Evolutionary conservation across 2,888 invertebrate genomes (phyloP).

Genomic region (Allophyes oxyacanthae): DNA sequence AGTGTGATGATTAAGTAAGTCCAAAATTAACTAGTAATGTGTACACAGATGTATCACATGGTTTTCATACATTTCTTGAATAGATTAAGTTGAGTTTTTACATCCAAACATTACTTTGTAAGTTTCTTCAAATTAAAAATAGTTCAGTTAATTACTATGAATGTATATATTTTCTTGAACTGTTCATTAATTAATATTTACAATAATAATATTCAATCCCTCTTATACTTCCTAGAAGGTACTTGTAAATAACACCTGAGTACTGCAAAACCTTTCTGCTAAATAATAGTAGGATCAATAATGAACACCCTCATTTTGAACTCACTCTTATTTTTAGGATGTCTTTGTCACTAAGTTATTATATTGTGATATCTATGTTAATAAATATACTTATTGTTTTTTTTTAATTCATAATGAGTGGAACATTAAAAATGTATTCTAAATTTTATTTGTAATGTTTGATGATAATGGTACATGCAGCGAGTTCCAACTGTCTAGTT

Average conservation of each 20-base stretch:
- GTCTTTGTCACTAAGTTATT: slow-evolving; percentile 58
- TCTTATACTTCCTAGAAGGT: slow-evolving; percentile 22
- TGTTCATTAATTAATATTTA: slow-evolving; percentile 40
- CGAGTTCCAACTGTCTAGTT: slow-evolving; percentile 63
- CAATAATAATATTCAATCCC: slow-evolving; percentile 42
- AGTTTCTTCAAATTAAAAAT: slow-evolving; percentile 48
- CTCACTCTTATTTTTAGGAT: slow-evolving; percentile 32
- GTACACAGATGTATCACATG: slow-evolving; percentile 34
- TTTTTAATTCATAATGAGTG: slow-evolving; percentile 34
- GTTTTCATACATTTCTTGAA: slow-evolving; percentile 32
- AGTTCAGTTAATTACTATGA: slow-evolving; percentile 31
- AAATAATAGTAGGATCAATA: slow-evolving; percentile 15
- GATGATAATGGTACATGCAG: slow-evolving; percentile 48
- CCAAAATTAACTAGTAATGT: slow-evolving; percentile 45
- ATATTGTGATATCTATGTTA: slow-evolving; percentile 61
- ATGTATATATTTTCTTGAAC: slow-evolving; percentile 50
- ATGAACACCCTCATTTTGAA: slow-evolving; percentile 19
- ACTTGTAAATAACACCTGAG: slow-evolving; percentile 40
- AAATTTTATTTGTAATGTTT: slow-evolving; percentile 50
- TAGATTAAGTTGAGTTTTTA: slow-evolving; percentile 52
- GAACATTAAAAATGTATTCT: slow-evolving; percentile 47
- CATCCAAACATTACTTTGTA: slow-evolving; percentile 46
- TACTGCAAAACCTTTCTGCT: slow-evolving; percentile 15
- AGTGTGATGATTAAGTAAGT: slow-evolving; percentile 43
- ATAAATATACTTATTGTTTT: slow-evolving; percentile 44